A percentile compares a stretch with the other conserved stretches of the same genome.
These are phyloP conservation scores for pig (Sus scrofa) DNA, from an alignment of 2,113 vertebrate genomes.

Conservation along the genomic window T2T-Sscrofa CM000816.6:100338001-100338500, in stretches of 20 bases:
- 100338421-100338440: constrained; percentile 6
- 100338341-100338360: neutral
- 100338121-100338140: constrained; percentile 55
- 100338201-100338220: neutral
- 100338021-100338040: neutral
- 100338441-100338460: neutral
- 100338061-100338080: neutral
- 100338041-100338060: neutral
- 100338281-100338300: neutral
- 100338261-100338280: constrained; percentile 44
- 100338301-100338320: neutral
- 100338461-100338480: neutral
- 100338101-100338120: constrained; percentile 2
- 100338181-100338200: neutral
- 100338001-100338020: neutral
- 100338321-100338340: neutral
- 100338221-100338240: constrained; percentile 45
- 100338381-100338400: constrained; percentile 40
- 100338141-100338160: neutral
- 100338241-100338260: constrained; percentile 4
- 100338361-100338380: neutral
- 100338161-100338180: neutral
- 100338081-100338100: constrained; percentile 20
- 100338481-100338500: neutral
- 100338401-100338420: neutral